phyloP scores from a whole-genome alignment of 2,113 vertebrate genomes.

The Speoplatyrhinus poulsoni region DNA sequence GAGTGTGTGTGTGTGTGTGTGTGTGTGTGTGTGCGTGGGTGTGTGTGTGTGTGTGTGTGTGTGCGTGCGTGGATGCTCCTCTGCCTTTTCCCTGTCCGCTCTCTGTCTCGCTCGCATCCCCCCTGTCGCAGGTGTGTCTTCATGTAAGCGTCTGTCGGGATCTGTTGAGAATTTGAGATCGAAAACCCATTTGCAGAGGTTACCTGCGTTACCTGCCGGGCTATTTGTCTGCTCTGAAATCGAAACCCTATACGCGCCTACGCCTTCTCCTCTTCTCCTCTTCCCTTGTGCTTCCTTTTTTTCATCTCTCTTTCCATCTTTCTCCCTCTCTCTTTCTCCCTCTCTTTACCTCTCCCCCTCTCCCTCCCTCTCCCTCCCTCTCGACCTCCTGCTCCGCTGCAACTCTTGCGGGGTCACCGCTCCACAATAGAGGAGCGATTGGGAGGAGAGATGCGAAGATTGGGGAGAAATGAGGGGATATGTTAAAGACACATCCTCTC shows the following conservation, averaged over 20 bases:
- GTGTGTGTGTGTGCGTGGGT: too few species aligned
- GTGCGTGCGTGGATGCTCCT: neutral
- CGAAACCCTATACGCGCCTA: conserved; percentile 67
- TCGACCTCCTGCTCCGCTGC: neutral
- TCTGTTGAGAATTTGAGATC: conserved; percentile 77
- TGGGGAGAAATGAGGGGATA: conserved; percentile 59
- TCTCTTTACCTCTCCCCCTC: conserved; percentile 21
- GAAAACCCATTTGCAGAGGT: conserved; percentile 77
- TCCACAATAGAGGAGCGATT: conserved; percentile 39
- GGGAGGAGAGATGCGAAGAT: conserved; percentile 51
- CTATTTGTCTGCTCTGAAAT: conserved; percentile 75
- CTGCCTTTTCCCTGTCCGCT: neutral
- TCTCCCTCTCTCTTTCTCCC: neutral
- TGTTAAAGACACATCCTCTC: too few species aligned
- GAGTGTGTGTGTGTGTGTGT: conserved; percentile 8
- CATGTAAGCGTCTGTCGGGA: conserved; percentile 58
- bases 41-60: conserved; percentile 13
- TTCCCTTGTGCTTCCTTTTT: neutral
- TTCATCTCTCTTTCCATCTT: conserved; percentile 8
- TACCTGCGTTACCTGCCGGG: conserved; percentile 62
- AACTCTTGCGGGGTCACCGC: conserved; percentile 33
- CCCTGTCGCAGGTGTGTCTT: conserved; percentile 34
- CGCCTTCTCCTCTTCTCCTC: conserved; percentile 21
- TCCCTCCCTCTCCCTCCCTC: conserved; percentile 3
- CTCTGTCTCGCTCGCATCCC: neutral